Evolutionary conservation across 1,140 invertebrate species (phyloP).

Genomic region (Neomicropteryx cornuta): DNA sequence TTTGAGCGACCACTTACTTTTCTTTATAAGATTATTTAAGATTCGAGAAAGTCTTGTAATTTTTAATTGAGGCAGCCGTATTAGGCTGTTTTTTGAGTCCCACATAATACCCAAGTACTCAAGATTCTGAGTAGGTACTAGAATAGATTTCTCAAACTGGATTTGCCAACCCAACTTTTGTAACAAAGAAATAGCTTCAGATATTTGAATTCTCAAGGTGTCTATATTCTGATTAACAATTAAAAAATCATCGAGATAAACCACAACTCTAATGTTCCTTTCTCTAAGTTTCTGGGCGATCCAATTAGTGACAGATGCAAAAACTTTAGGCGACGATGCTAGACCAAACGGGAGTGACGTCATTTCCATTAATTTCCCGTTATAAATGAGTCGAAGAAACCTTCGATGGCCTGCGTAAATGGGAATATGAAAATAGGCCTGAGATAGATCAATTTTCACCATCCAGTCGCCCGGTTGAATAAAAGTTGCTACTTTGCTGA

Average conservation of each 20-base stretch:
- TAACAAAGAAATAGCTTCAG: slow-evolving; percentile 6
- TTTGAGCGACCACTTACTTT: slow-evolving; percentile 1
- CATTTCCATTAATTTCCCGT: slow-evolving; percentile 11
- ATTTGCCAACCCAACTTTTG: slow-evolving; percentile 13
- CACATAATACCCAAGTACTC: slow-evolving; percentile 11
- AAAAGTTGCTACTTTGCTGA: slow-evolving; percentile 7
- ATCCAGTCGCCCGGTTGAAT: slow-evolving; percentile 13
- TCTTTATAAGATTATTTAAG: neutral
- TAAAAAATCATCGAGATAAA: slow-evolving; percentile 10
- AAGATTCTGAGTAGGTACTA: slow-evolving; percentile 11
- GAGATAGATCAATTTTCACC: slow-evolving; percentile 13
- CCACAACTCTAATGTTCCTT: slow-evolving; percentile 12
- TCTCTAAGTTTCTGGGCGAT: slow-evolving; percentile 9
- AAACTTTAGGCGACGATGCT: slow-evolving; percentile 8
- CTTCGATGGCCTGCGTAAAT: slow-evolving; percentile 8
- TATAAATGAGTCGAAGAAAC: slow-evolving; percentile 10
- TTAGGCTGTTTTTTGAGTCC: slow-evolving; percentile 3
- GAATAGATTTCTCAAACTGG: slow-evolving; percentile 9
- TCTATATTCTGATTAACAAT: slow-evolving; percentile 4
- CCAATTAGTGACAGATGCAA: slow-evolving; percentile 11
- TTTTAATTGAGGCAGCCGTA: neutral
- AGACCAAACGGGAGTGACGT: slow-evolving; percentile 13
- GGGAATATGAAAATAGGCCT: slow-evolving; percentile 25
- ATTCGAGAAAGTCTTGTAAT: neutral
- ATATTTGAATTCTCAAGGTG: slow-evolving; percentile 4